Percentiles rank a stretch among this genome's conserved stretches.
phyloP scores from a whole-genome alignment of 1,140 invertebrate genomes.

The Drosophila baimaii region DNA sequence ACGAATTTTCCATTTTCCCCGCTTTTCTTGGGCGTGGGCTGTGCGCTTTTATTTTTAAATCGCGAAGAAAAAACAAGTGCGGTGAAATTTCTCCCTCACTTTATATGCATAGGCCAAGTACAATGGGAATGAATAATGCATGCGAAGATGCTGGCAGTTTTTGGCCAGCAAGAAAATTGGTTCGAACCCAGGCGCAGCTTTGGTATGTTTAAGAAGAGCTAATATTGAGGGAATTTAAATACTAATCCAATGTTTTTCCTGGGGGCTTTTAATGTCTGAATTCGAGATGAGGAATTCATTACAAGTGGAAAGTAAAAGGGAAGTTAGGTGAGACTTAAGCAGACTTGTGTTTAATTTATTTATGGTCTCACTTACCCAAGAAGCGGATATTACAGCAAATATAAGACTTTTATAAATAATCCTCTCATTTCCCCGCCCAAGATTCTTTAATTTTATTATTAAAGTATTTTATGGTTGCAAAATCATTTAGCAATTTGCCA shows the following conservation, averaged over 20 bases:
- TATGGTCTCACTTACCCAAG: neutral
- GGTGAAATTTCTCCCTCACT: slow-evolving; percentile 30
- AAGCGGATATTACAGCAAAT: neutral
- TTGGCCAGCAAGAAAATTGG: slow-evolving; percentile 22
- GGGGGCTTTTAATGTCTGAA: neutral
- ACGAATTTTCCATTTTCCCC: slow-evolving; percentile 43
- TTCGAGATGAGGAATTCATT: slow-evolving; percentile 4
- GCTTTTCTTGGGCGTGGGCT: slow-evolving; percentile 13
- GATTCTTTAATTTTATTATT: neutral
- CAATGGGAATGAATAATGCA: slow-evolving; percentile 53
- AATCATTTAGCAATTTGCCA: neutral
- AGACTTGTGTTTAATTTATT: neutral
- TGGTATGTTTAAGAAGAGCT: slow-evolving; percentile 9
- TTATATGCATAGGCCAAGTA: slow-evolving; percentile 53
- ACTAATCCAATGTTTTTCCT: slow-evolving; percentile 3
- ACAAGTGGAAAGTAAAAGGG: neutral
- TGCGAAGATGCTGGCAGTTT: slow-evolving; percentile 7
- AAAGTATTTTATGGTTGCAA: neutral
- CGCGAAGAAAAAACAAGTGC: slow-evolving; percentile 10
- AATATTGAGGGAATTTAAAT: slow-evolving; percentile 22
- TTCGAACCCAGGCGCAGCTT: slow-evolving; percentile 25
- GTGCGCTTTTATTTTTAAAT: slow-evolving; percentile 39
- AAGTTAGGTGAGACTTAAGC: neutral
- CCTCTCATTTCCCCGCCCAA: no score
- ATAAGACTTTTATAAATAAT: neutral